phyloP scores from a whole-genome alignment of 2,797 vertebrate genomes.

The Sarcophilus harrisii region DNA sequence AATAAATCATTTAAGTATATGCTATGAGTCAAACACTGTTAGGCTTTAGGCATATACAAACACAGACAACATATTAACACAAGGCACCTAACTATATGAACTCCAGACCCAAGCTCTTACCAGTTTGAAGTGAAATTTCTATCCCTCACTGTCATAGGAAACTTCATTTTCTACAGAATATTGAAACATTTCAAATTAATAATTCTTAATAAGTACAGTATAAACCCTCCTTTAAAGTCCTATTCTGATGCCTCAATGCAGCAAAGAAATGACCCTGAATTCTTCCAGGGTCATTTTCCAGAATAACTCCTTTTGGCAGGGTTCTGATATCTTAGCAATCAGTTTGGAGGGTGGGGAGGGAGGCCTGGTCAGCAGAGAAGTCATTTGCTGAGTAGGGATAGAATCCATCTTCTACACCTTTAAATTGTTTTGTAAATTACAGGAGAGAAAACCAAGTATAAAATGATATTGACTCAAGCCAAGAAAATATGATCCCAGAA shows the following conservation, averaged over 20 bases:
- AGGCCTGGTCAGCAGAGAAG: neutral
- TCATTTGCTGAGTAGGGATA: constrained; percentile 30
- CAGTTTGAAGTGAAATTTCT: constrained; percentile 25
- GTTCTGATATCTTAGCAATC: constrained; percentile 43
- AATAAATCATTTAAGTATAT: neutral
- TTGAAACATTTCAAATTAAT: neutral
- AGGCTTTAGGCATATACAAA: neutral
- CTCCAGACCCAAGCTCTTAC: constrained; percentile 2
- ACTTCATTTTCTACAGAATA: constrained; percentile 20
- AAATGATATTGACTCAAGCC: constrained; percentile 24
- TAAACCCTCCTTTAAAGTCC: constrained; percentile 28
- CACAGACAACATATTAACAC: neutral
- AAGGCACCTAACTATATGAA: constrained; percentile 1
- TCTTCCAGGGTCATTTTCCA: neutral
- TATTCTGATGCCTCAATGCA: neutral
- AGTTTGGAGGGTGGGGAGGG: neutral
- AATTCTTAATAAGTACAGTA: constrained; percentile 28
- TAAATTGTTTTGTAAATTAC: neutral
- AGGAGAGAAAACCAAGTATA: constrained; percentile 18
- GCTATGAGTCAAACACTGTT: neutral
- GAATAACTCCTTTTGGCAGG: constrained; percentile 19
- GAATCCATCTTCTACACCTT: neutral
- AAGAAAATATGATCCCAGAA: constrained; percentile 36
- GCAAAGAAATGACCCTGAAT: neutral
- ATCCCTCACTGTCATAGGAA: neutral